Percentiles rank a stretch among this genome's conserved stretches.
These are phyloP conservation scores for Coelopa frigida DNA, from an alignment of 1,140 invertebrate genomes.

Conservation along the genomic window DNA sequence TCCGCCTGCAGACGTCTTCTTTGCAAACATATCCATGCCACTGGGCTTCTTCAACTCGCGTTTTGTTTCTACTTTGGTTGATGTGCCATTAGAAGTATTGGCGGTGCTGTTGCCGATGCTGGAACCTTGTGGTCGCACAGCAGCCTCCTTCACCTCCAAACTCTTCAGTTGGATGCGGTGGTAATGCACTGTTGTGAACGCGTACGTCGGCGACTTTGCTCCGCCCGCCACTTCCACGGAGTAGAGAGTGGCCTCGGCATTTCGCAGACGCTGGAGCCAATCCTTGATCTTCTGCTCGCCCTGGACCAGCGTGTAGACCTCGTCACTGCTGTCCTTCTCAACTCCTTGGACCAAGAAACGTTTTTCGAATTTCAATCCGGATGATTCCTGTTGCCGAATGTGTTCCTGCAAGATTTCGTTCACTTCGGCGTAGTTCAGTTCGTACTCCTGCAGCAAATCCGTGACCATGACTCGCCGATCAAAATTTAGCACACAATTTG, in stretches of 20 bases:
- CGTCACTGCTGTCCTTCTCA: constrained; percentile 13
- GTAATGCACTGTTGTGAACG: constrained; percentile 33
- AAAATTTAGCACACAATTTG: constrained; percentile 35
- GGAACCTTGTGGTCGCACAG: no score
- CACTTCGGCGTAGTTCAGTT: constrained; percentile 32
- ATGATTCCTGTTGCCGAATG: constrained; percentile 21
- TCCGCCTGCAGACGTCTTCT: no score
- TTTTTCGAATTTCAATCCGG: constrained; percentile 24
- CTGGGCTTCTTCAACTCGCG: not conserved
- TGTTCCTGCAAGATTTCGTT: constrained; percentile 23
- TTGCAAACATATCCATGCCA: not conserved
- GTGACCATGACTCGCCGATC: constrained; percentile 33
- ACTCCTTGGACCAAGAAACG: constrained; percentile 28
- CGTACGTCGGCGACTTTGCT: constrained; percentile 25
- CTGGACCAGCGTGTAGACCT: constrained; percentile 32
- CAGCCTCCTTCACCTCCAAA: no score
- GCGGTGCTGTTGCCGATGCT: constrained; percentile 11
- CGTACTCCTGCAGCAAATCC: constrained; percentile 35
- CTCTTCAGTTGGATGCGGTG: constrained; percentile 2
- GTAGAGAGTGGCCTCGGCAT: constrained; percentile 28
- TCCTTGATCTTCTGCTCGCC: constrained; percentile 27
- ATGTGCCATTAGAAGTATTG: no score
- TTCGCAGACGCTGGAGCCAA: constrained; percentile 29
- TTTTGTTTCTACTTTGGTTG: constrained; percentile 11
- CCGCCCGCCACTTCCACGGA: constrained; percentile 36